Evolutionary conservation across 2,113 vertebrate species (phyloP), one percentile per base, ranked within the genome.

Genomic region (Platichthys flesus): DNA sequence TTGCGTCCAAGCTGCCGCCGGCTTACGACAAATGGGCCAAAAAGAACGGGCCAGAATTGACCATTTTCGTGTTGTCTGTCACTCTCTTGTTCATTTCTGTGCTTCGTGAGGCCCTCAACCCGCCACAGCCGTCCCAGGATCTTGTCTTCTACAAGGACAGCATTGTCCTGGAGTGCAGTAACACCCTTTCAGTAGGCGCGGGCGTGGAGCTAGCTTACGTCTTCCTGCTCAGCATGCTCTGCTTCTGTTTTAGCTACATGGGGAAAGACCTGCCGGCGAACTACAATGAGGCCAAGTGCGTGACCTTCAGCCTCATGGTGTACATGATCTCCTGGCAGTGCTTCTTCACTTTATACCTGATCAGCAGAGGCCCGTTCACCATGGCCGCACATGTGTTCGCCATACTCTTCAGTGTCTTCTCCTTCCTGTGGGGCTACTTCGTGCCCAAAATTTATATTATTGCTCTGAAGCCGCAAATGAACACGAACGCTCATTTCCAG

Each of bases 221-320:
- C 4, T 89, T 79, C 7, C 1, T 93, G 4, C 89, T 96, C 61
- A 95, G 93, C 1, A 3, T 92, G 51, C 40, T 91, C 14, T 96
- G 94, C 71, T 97, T 97, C 79, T 69, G 79, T 54, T 95, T 97
- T 16, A 93, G 95, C 88, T 96, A 96, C 90, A 72, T 92, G 84
- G 95, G 96, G 35, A 96, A 95, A 88, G 95, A 95, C 68, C 90
- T 97, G 58, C 96, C 95, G 3, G 95, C 95, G 67, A 96, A 94
- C 91, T 96, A 97, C 92, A 96, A 93, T 0, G 95, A 97, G 63
- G 95, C 96, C 82, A 97, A 95, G 82, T 94, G 93, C 74, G 90
- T 96, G 78, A 94, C 95, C 28, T 91, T 96, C 66, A 94, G 95
- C 82, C 93, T 95, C 76, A 88, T 93, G 90, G 90, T 96, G 73